Conservation (phyloP, 2,113 vertebrate species). For the Vulpes vulpes region DNA sequence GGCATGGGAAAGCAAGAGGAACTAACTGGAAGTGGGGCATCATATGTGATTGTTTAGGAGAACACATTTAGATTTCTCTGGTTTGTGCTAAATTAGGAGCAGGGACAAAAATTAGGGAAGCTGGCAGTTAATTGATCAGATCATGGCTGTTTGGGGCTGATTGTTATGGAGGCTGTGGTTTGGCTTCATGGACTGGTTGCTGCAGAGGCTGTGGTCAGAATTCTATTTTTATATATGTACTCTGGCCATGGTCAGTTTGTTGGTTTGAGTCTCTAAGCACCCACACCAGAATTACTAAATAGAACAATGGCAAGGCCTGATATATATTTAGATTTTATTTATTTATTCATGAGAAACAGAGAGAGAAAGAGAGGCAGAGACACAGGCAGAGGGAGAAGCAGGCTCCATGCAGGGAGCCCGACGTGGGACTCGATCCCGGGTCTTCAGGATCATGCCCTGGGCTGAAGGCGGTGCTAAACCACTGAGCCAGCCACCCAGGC, state of each 20-base stretch:
- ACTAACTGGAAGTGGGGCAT: not conserved
- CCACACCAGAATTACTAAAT: not conserved
- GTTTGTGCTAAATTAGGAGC: slow-evolving; percentile 4
- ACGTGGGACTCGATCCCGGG: too few species aligned
- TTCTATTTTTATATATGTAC: not conserved
- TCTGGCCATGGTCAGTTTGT: not conserved
- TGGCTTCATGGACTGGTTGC: not conserved
- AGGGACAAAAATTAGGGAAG: not conserved
- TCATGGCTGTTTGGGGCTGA: not conserved
- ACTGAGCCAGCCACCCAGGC: too few species aligned
- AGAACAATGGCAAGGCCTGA: not conserved
- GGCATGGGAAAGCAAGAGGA: not conserved
- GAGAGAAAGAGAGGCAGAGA: too few species aligned
- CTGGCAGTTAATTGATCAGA: not conserved
- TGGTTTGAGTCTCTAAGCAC: not conserved
- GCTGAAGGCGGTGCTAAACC: too few species aligned
- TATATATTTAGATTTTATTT: not conserved
- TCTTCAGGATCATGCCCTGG: too few species aligned
- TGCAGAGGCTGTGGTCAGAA: not conserved
- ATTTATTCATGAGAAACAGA: too few species aligned
- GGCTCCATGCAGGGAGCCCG: too few species aligned
- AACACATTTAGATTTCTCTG: not conserved
- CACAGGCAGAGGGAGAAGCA: too few species aligned
- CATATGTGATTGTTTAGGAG: not conserved
- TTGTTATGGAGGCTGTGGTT: not conserved